A percentile compares a stretch with the other conserved stretches of the same genome.
phyloP scores from a whole-genome alignment of 2,888 invertebrate genomes.

The Drosophila paucipuncta region DNA sequence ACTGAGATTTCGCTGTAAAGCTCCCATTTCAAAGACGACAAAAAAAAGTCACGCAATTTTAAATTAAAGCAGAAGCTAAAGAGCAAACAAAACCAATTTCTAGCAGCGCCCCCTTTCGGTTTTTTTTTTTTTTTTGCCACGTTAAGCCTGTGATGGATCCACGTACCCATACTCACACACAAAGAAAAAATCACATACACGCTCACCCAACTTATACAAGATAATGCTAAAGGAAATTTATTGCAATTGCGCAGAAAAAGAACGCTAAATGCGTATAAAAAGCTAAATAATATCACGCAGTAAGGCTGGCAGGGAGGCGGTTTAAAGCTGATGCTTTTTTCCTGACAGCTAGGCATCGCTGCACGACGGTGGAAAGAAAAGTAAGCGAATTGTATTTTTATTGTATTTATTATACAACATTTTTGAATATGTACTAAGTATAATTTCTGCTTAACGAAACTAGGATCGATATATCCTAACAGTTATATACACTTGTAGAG shows the following conservation, averaged over 20 bases:
- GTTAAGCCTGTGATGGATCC: conserved; percentile 34
- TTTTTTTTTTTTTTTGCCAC: conserved; percentile 2
- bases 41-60: conserved; percentile 19
- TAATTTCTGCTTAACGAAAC: background rate
- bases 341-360: conserved; percentile 18
- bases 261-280: conserved; percentile 67
- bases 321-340: conserved; percentile 10
- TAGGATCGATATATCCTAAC: background rate
- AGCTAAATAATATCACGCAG: conserved; percentile 61
- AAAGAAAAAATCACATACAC: background rate
- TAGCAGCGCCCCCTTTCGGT: conserved; percentile 19
- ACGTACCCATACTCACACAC: conserved; percentile 12
- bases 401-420: background rate
- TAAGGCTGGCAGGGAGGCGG: background rate
- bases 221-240: conserved; percentile 75
- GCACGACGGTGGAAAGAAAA: conserved; percentile 10
- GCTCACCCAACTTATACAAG: conserved; percentile 47
- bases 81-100: conserved; percentile 10
- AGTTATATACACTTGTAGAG: too few relatives aligned
- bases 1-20: conserved; percentile 42
- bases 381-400: background rate
- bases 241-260: conserved; percentile 64
- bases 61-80: conserved; percentile 29
- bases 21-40: conserved; percentile 38
- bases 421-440: background rate